phyloP scores from a whole-genome alignment of 1,140 invertebrate species.

The Sycophaga agraensis region DNA sequence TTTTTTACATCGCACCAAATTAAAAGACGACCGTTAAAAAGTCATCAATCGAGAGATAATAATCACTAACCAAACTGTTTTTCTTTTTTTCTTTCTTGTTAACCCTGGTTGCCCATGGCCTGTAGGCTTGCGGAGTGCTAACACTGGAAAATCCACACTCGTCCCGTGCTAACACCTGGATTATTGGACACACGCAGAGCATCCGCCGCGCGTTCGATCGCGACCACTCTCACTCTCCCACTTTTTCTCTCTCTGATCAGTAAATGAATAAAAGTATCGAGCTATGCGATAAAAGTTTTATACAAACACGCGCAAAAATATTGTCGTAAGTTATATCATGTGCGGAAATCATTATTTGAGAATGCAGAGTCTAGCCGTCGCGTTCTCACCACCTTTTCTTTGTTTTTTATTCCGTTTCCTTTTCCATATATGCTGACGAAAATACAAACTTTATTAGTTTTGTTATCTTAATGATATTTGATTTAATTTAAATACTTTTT shows the following conservation, averaged over 20 bases:
- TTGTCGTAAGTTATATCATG: too few species aligned
- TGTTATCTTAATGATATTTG: too few species aligned
- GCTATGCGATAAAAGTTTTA: too few species aligned
- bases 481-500: too few species aligned
- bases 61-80: constrained; percentile 65
- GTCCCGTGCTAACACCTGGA: constrained; percentile 59
- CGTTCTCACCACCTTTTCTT: constrained; percentile 21
- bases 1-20: constrained; percentile 10
- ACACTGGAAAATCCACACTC: constrained; percentile 60
- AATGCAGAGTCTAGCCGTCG: constrained; percentile 7
- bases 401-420: constrained; percentile 17
- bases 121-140: constrained; percentile 70
- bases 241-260: constrained; percentile 25
- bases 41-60: constrained; percentile 30
- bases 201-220: constrained; percentile 43
- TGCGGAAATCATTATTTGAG: too few species aligned
- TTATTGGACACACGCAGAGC: constrained; percentile 51
- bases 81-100: constrained; percentile 66
- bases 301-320: too few species aligned
- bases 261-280: neutral
- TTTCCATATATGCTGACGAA: neutral
- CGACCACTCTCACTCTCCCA: constrained; percentile 27
- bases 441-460: too few species aligned
- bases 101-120: constrained; percentile 63
- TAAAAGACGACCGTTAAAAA: too few species aligned